These are phyloP conservation scores for Arctopsyche grandis DNA, from an alignment of 1,140 invertebrate genomes.

Conservation along the genomic window DNA sequence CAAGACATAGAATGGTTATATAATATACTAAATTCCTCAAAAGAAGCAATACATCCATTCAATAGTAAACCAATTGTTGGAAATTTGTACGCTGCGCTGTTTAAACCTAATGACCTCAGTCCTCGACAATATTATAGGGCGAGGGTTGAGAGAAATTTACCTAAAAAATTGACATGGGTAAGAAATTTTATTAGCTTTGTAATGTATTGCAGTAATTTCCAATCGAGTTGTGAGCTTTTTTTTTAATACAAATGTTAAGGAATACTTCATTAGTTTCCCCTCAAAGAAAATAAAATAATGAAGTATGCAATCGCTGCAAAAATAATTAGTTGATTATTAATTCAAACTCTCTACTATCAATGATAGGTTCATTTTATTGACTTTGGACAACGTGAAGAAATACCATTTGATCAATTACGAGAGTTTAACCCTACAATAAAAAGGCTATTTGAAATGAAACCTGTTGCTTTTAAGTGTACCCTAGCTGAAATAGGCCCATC, in stretches of 20 bases:
- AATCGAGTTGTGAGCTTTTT: too few species aligned
- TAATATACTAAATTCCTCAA: constrained; percentile 56
- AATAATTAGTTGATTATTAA: too few species aligned
- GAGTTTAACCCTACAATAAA: constrained; percentile 53
- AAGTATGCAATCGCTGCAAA: too few species aligned
- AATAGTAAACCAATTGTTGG: constrained; percentile 14
- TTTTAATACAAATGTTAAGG: too few species aligned
- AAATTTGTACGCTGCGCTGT: constrained; percentile 41
- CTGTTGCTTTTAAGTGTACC: constrained; percentile 77
- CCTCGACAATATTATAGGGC: constrained; percentile 55
- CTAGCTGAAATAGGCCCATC: constrained; percentile 76
- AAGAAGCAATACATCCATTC: constrained; percentile 29
- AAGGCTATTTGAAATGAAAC: constrained; percentile 58
- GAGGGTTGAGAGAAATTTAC: constrained; percentile 55
- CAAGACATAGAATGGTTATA: constrained; percentile 52
- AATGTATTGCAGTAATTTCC: too few species aligned
- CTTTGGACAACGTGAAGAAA: constrained; percentile 72
- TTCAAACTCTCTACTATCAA: too few species aligned
- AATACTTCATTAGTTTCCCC: too few species aligned
- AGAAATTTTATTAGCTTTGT: not conserved
- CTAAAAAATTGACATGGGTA: constrained; percentile 42
- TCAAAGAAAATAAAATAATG: too few species aligned
- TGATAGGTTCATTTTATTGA: constrained; percentile 79
- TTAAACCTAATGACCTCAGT: not conserved
- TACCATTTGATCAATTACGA: constrained; percentile 55